Evolutionary conservation across 2,797 vertebrate species (phyloP).

Genomic region (Pangasius larnaudii): DNA sequence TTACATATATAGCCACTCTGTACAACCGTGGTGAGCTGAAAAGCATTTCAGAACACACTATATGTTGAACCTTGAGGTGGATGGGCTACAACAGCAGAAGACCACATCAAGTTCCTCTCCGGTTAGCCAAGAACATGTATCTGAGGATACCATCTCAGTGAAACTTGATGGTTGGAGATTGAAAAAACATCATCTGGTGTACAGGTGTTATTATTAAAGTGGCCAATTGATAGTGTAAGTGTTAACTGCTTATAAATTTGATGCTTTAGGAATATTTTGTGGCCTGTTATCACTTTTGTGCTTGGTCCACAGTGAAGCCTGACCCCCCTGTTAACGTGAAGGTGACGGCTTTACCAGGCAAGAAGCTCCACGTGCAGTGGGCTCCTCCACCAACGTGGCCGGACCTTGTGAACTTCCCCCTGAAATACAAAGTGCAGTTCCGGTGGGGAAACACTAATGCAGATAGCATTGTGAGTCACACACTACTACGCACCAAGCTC

Average conservation of each 20-base stretch:
- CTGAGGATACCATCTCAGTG: background rate
- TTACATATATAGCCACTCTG: background rate
- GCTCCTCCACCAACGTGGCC: conserved; percentile 73
- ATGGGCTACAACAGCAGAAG: background rate
- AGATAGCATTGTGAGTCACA: conserved; percentile 62
- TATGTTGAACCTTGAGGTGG: background rate
- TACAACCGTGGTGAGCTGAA: background rate
- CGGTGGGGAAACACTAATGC: conserved; percentile 56
- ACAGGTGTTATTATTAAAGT: background rate
- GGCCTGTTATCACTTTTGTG: background rate
- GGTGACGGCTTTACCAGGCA: conserved; percentile 54
- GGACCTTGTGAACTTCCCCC: conserved; percentile 67
- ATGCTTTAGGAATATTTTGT: background rate
- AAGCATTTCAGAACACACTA: background rate
- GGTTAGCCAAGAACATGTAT: background rate
- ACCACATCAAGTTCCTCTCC: background rate
- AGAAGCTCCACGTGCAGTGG: conserved; percentile 69
- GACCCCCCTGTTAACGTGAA: conserved; percentile 71
- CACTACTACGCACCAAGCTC: background rate
- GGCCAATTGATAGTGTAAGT: background rate
- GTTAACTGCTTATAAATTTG: background rate
- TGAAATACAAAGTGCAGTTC: conserved; percentile 76
- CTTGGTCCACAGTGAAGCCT: conserved; percentile 73
- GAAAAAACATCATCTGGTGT: background rate
- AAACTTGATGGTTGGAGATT: background rate